Evolutionary conservation across 2,888 invertebrate genomes (phyloP).

Genomic region (Lycocerus yunnanus): DNA sequence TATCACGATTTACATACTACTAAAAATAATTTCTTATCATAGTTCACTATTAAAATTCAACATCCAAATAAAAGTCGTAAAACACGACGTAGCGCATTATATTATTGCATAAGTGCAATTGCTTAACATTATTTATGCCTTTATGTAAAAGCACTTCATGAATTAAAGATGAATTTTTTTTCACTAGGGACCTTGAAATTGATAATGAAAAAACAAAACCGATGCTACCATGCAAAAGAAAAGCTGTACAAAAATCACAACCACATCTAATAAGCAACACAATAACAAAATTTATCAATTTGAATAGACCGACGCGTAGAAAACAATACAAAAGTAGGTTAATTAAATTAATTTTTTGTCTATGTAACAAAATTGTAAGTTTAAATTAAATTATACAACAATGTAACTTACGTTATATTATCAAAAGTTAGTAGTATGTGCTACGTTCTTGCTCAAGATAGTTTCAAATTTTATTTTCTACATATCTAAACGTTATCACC

Average conservation of each 20-base stretch:
- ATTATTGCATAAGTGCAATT: background rate
- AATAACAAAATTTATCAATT: background rate
- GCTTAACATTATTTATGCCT: background rate
- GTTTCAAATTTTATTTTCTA: background rate
- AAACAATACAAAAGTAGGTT: background rate
- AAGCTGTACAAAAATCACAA: background rate
- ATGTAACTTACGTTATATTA: background rate
- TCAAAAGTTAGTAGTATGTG: background rate
- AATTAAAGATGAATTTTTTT: background rate
- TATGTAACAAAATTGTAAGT: background rate
- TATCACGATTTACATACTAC: background rate
- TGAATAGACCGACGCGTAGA: background rate
- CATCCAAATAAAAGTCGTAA: background rate
- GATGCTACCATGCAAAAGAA: background rate
- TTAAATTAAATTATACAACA: background rate
- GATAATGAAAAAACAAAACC: background rate
- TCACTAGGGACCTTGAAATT: background rate
- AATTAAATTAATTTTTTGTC: background rate
- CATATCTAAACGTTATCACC: background rate
- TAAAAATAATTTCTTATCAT: slow-evolving; percentile 5
- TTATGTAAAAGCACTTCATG: background rate
- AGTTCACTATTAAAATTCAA: background rate
- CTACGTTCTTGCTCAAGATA: background rate
- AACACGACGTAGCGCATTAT: background rate
- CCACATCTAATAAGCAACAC: background rate